Evolutionary conservation across 2,888 invertebrate genomes (phyloP).

Genomic region (Hybos culiciformis): DNA sequence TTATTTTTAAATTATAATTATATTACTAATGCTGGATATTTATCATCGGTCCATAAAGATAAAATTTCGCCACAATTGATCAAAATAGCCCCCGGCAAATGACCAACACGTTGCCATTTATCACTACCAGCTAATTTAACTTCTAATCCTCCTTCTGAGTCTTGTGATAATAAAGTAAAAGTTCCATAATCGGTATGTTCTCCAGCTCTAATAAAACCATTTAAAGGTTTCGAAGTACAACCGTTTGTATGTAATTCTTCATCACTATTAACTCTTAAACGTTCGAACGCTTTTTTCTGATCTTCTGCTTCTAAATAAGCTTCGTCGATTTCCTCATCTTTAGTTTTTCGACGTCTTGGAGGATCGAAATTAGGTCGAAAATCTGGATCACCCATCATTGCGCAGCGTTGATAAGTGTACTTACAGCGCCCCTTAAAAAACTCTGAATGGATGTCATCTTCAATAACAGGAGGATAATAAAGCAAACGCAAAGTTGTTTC

Average conservation of each 20-base stretch:
- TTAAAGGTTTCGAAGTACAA: constrained; percentile 32
- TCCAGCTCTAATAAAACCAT: constrained; percentile 44
- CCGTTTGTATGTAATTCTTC: constrained; percentile 16
- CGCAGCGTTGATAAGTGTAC: constrained; percentile 35
- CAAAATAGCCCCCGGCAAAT: constrained; percentile 60
- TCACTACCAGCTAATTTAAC: constrained; percentile 48
- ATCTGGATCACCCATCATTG: constrained; percentile 31
- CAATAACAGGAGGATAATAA: constrained; percentile 57
- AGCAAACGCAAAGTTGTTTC: constrained; percentile 53
- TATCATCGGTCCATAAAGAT: constrained; percentile 58
- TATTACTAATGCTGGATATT: constrained; percentile 51
- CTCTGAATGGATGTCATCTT: constrained; percentile 42
- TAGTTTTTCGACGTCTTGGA: constrained; percentile 11
- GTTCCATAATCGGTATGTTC: constrained; percentile 64
- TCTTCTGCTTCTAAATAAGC: constrained; percentile 16
- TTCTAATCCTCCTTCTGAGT: constrained; percentile 58
- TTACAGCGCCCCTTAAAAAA: constrained; percentile 35
- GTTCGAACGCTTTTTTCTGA: constrained; percentile 13
- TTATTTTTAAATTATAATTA: neutral
- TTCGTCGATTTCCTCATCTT: constrained; percentile 19
- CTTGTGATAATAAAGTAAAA: constrained; percentile 58
- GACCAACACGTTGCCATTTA: constrained; percentile 59
- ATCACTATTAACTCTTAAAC: constrained; percentile 19
- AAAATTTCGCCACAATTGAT: constrained; percentile 63
- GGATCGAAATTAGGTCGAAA: constrained; percentile 31